Conservation (phyloP, 2,113 vertebrate genomes). For the Anoura caudifer region DNA sequence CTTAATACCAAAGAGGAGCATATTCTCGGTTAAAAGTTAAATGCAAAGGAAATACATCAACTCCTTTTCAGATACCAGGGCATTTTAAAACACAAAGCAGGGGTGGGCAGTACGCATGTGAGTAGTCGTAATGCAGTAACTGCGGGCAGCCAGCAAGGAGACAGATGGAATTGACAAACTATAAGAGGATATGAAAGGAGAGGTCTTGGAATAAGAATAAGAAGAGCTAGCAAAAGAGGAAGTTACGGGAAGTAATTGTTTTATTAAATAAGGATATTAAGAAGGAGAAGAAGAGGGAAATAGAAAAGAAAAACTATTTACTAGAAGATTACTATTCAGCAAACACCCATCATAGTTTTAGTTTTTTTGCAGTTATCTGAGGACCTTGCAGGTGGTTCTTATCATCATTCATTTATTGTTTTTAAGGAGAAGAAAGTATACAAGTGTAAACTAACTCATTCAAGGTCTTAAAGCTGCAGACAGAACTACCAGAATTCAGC, state of each 20-base stretch:
- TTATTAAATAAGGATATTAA: not conserved
- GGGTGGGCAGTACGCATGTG: too few relatives aligned
- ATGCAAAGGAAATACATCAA: not conserved
- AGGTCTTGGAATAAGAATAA: not conserved
- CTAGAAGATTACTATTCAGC: not conserved
- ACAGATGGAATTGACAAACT: not conserved
- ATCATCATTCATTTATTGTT: not conserved
- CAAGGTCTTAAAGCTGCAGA: not conserved
- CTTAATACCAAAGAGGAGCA: not conserved
- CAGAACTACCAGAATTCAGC: not conserved
- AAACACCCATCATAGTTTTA: not conserved
- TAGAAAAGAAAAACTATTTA: not conserved
- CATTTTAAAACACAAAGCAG: not conserved
- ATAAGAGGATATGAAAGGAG: not conserved
- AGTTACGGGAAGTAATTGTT: not conserved
- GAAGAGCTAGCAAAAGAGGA: not conserved
- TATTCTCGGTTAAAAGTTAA: not conserved
- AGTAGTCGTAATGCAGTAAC: not conserved
- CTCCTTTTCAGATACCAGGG: not conserved
- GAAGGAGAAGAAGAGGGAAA: not conserved
- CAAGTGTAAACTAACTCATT: not conserved
- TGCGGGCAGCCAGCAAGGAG: not conserved
- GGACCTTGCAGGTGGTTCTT: not conserved
- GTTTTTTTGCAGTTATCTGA: not conserved
- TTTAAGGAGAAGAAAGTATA: not conserved